A percentile compares a stretch with the other conserved stretches of the same genome.
Evolutionary conservation across 2,888 invertebrate species (phyloP).

Genomic region (Stenotaenia linearis): DNA sequence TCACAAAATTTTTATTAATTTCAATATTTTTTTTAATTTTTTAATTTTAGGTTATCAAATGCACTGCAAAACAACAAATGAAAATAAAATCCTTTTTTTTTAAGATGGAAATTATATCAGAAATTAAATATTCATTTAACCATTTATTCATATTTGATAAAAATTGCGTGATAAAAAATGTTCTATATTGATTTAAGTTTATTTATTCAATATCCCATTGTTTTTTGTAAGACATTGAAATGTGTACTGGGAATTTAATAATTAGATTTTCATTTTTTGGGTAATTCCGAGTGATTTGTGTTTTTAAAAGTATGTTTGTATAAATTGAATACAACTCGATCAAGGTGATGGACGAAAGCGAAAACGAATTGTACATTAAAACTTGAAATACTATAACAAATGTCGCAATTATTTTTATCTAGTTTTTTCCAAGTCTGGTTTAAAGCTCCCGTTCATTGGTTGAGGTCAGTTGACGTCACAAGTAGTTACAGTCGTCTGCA

Average conservation of each 20-base stretch:
- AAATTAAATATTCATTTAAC: not conserved
- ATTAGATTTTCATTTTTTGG: not conserved
- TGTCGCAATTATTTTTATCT: not conserved
- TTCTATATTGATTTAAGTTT: not conserved
- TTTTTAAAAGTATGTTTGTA: not conserved
- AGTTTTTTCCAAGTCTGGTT: too few species aligned
- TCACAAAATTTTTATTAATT: not conserved
- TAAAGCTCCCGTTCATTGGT: not conserved
- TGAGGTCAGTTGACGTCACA: not conserved
- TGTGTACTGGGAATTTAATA: not conserved
- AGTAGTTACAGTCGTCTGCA: too few species aligned
- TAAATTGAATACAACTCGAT: not conserved
- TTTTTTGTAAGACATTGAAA: too few species aligned
- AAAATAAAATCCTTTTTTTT: slow-evolving; percentile 46
- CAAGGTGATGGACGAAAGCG: not conserved
- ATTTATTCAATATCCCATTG: not conserved
- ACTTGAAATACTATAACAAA: not conserved
- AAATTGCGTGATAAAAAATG: not conserved
- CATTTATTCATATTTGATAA: not conserved
- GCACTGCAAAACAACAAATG: slow-evolving; percentile 82
- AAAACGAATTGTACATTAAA: not conserved
- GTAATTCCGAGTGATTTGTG: not conserved
- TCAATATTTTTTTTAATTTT: not conserved
- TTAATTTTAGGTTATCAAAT: slow-evolving; percentile 60
- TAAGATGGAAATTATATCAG: not conserved